Evolutionary conservation across 2,113 vertebrate species (phyloP).

Genomic region (Clupea harengus): DNA sequence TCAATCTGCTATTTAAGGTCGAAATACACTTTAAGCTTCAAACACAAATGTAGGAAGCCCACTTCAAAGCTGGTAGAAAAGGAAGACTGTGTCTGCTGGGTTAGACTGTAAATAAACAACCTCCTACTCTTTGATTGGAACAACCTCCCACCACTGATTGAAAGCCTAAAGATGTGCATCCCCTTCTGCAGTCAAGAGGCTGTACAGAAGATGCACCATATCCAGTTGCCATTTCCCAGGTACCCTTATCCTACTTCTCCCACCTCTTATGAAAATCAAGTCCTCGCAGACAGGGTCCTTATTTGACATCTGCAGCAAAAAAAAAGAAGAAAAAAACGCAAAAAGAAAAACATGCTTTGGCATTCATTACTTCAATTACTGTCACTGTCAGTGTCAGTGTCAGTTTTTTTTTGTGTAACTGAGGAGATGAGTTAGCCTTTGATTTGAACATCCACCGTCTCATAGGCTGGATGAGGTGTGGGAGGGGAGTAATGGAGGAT

Average conservation of each 20-base stretch:
- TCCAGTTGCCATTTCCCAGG: background rate
- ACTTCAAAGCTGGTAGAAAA: background rate
- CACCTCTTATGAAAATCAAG: background rate
- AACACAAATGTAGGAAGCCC: background rate
- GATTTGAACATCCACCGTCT: background rate
- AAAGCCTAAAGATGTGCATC: background rate
- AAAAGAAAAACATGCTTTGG: background rate
- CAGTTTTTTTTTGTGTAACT: background rate
- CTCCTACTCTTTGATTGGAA: background rate
- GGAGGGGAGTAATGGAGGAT: background rate
- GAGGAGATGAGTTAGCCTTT: background rate
- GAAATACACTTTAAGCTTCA: background rate
- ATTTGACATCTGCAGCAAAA: conserved; percentile 24
- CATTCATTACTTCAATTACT: conserved; percentile 49
- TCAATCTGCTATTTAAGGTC: background rate
- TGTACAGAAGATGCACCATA: background rate
- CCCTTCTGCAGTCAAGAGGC: background rate
- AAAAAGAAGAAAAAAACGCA: background rate
- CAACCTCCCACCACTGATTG: background rate
- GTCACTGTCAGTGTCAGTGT: conserved; percentile 9
- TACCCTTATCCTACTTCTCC: background rate
- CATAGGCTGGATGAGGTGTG: background rate
- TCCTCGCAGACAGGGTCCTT: conserved; percentile 22
- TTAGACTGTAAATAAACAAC: background rate
- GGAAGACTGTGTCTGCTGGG: background rate